A percentile compares a stretch with the other conserved stretches of the same genome.
Evolutionary conservation across 2,888 invertebrate genomes (phyloP).

Genomic region (Microctonus brassicae): DNA sequence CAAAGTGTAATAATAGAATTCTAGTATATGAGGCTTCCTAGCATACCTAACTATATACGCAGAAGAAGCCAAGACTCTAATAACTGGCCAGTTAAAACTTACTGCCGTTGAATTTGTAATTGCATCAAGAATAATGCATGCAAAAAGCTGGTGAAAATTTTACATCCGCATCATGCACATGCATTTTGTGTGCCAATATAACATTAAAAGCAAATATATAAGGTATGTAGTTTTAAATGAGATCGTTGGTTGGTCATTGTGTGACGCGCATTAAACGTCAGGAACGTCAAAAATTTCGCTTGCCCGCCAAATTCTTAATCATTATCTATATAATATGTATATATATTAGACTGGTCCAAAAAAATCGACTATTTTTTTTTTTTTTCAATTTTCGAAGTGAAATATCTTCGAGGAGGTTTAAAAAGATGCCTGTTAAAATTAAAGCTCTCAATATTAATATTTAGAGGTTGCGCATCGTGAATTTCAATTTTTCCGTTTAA

Average conservation of each 20-base stretch:
- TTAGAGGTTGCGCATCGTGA: too few species aligned
- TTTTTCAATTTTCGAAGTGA: too few species aligned
- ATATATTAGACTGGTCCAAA: too few species aligned
- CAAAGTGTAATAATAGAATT: constrained; percentile 67
- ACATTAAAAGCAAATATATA: constrained; percentile 3
- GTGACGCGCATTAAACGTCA: background rate
- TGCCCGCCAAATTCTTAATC: constrained; percentile 5
- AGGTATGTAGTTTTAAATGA: background rate
- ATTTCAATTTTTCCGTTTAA: too few species aligned
- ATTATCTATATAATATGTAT: background rate
- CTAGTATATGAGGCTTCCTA: constrained; percentile 66
- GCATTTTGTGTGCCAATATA: constrained; percentile 4
- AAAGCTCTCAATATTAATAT: too few species aligned
- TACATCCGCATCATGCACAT: constrained; percentile 14
- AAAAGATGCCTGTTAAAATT: too few species aligned
- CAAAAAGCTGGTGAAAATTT: constrained; percentile 21
- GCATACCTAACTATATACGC: constrained; percentile 60
- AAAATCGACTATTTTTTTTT: too few species aligned
- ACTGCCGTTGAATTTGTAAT: constrained; percentile 16
- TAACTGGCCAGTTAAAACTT: constrained; percentile 11
- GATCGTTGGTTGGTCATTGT: background rate
- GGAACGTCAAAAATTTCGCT: background rate
- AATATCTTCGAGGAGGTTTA: too few species aligned
- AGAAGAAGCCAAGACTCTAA: constrained; percentile 40
- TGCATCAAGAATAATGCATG: constrained; percentile 10